Conservation (phyloP, 2,113 vertebrate genomes). For the Eptesicus fuscus region DNA sequence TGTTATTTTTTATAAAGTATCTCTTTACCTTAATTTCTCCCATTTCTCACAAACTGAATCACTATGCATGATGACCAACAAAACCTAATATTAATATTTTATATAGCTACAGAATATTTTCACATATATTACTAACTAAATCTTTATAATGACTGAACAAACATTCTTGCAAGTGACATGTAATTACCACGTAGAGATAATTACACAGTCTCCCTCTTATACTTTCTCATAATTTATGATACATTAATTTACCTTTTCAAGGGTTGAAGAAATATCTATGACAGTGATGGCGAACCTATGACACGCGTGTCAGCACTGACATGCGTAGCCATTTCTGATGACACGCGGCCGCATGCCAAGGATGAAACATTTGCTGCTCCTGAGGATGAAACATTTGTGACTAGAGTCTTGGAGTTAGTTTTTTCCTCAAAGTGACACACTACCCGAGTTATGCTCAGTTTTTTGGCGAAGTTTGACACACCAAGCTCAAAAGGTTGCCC, state of each 20-base stretch:
- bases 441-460: too few species aligned
- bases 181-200: neutral
- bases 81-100: slow-evolving; percentile 19
- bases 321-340: too few species aligned
- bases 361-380: too few species aligned
- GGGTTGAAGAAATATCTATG: neutral
- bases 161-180: neutral
- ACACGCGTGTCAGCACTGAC: too few species aligned
- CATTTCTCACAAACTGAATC: slow-evolving; percentile 16
- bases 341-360: too few species aligned
- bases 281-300: too few species aligned
- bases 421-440: too few species aligned
- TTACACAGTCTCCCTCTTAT: neutral
- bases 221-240: neutral
- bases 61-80: neutral
- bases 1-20: neutral
- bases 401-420: too few species aligned
- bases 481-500: too few species aligned
- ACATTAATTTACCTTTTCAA: slow-evolving; percentile 9
- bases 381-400: too few species aligned
- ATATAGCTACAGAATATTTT: neutral
- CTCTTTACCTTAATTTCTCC: neutral
- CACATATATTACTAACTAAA: slow-evolving; percentile 3
- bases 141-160: neutral
- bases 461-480: too few species aligned